Percentiles rank a stretch among this genome's conserved stretches.
phyloP scores from a whole-genome alignment of 2,888 invertebrate genomes.

The Lycia hirtaria region DNA sequence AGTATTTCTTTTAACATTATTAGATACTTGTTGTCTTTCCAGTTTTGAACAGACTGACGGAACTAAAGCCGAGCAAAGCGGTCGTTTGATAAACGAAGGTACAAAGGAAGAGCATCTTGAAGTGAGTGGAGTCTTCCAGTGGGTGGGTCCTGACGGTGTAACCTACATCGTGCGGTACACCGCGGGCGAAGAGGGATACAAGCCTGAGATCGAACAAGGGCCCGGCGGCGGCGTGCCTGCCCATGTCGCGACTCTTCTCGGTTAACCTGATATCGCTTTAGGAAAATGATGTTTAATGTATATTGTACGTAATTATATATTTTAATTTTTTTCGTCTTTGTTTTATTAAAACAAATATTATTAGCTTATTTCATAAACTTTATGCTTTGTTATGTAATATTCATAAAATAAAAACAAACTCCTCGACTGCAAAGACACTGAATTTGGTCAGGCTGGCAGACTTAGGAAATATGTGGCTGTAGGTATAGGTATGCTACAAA shows the following conservation, averaged over 20 bases:
- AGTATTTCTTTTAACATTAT: too few relatives aligned
- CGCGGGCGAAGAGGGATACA: constrained; percentile 67
- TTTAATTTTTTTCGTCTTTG: not conserved
- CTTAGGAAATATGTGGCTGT: too few relatives aligned
- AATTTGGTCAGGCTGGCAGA: too few relatives aligned
- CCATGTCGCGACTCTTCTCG: not conserved
- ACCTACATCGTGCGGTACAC: constrained; percentile 81
- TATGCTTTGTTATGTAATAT: too few relatives aligned
- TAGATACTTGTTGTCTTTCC: too few relatives aligned
- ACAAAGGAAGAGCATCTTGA: constrained; percentile 71
- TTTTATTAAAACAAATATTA: too few relatives aligned
- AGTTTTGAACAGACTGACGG: constrained; percentile 36
- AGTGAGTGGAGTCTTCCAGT: constrained; percentile 76
- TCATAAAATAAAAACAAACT: too few relatives aligned
- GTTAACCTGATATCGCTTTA: not conserved
- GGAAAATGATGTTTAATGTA: constrained; percentile 6
- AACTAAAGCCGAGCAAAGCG: constrained; percentile 59
- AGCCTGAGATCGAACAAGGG: constrained; percentile 61
- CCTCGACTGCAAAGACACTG: too few relatives aligned
- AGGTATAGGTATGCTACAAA: too few relatives aligned
- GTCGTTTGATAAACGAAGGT: constrained; percentile 71
- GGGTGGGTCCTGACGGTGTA: constrained; percentile 70
- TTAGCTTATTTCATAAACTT: too few relatives aligned
- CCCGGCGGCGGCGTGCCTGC: constrained; percentile 56
- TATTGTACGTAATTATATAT: constrained; percentile 25